Evolutionary conservation across 2,113 vertebrate genomes (phyloP).

Genomic region (Sceloporus tristichus): DNA sequence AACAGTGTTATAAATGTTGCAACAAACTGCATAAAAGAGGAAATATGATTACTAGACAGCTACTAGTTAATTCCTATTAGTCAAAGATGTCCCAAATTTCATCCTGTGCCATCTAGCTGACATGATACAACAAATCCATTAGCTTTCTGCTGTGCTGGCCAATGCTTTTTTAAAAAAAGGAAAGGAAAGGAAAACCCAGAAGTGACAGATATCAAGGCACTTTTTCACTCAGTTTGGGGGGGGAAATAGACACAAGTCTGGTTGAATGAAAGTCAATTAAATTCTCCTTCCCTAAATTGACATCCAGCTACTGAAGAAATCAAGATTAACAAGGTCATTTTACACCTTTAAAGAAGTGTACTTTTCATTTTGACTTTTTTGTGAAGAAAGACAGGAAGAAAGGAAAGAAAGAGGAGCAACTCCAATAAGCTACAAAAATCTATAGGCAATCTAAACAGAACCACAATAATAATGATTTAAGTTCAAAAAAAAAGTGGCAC

Average conservation of each 20-base stretch:
- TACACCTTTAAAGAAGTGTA: neutral
- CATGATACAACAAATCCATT: neutral
- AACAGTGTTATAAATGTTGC: neutral
- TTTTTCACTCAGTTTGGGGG: neutral
- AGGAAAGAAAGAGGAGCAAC: fast-evolving
- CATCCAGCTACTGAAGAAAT: neutral
- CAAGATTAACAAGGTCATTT: constrained; percentile 34
- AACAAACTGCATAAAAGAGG: neutral
- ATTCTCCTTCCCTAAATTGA: neutral
- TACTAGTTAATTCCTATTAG: neutral
- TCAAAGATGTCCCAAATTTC: neutral
- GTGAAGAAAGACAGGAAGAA: neutral
- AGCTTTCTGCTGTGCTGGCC: neutral
- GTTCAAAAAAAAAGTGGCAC: neutral
- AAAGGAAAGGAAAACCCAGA: neutral
- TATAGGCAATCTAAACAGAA: neutral
- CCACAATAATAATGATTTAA: neutral
- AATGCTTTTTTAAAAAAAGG: neutral
- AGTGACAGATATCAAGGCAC: neutral
- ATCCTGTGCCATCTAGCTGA: neutral
- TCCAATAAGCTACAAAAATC: constrained; percentile 17
- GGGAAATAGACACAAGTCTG: neutral
- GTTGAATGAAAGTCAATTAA: constrained; percentile 20
- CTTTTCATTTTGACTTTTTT: constrained; percentile 11
- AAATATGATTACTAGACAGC: neutral